Base-by-base conservation (phyloP, 1,140 invertebrate genomes). In the Mactra quadrangularis region DNA sequence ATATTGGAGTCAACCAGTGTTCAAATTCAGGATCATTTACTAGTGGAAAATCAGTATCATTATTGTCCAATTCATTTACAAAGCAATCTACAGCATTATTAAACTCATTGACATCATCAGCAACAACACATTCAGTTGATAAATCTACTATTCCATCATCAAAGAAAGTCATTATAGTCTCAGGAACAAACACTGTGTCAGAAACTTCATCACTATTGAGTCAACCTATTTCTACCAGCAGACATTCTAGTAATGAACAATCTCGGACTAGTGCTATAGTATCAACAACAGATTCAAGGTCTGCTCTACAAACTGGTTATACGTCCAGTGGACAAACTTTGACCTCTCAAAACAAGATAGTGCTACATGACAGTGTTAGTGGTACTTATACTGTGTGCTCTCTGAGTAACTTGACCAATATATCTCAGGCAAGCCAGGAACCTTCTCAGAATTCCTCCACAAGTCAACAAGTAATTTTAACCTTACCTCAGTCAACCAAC, bases 151-250 rank as follows among this genome's bases (percentile, higher is more conserved):
- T 55, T n/a, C 53, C 6, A 50, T 59, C 77, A 70, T 71, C 77
- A 57, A 64, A 81, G 66, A 81, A 81, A 50, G 47, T 71, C 38
- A 59, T 81, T n/a, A 81, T 81, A 15, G 64, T 81, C 77, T 81
- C 77, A 81, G 77, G 77, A 57, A 81, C 38, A 45, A 81, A 70
- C 33, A 45, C 59, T 57, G 38, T 41, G 15, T 41, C 38, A 41
- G 38, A 41, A 15, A 41, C 47, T 66, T 13, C 31, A 29, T 38
- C 41, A 17, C 13, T 27, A 15, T 76, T 57, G n/a, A 76, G 35
- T 47, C 35, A 41, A 45, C 33, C 45, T 29, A 60, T 55, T 22
- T 33, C 38, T 53, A 31, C 47, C 19, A 41, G 38, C 38, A 6
- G 38, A 41, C 38, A 41, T 41, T n/a, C 3, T 41, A 45, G 22